Percentiles rank a stretch among this genome's conserved stretches.
Conservation (phyloP, 1,140 invertebrate genomes). For the Scaptomyza graminum region DNA sequence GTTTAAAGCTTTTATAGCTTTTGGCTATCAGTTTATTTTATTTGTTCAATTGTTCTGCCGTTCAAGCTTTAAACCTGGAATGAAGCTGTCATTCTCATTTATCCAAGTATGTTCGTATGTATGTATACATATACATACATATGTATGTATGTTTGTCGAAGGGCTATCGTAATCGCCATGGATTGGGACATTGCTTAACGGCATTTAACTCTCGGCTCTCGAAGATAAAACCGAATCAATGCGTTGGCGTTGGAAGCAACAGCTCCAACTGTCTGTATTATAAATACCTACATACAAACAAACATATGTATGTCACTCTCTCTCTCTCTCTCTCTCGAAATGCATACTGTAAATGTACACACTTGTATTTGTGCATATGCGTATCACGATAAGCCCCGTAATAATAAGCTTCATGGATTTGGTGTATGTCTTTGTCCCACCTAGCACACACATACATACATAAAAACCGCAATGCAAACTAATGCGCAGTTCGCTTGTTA, state of each 20-base stretch:
- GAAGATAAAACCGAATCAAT: slow-evolving; percentile 42
- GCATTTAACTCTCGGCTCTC: slow-evolving; percentile 18
- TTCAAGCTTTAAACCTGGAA: too few species aligned
- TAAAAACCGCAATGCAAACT: slow-evolving; percentile 33
- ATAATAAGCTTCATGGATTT: slow-evolving; percentile 20
- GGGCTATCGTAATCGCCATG: slow-evolving; percentile 24
- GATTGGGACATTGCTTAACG: slow-evolving; percentile 22
- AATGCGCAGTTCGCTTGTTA: slow-evolving; percentile 45
- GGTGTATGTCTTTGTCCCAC: slow-evolving; percentile 13
- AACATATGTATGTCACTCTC: not conserved
- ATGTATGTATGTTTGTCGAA: slow-evolving; percentile 14
- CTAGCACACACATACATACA: not conserved
- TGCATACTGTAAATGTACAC: slow-evolving; percentile 1
- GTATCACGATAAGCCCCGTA: slow-evolving; percentile 30
- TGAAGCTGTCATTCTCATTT: too few species aligned
- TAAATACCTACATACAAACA: slow-evolving; percentile 12
- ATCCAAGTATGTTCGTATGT: not conserved
- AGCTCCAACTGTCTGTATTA: not conserved
- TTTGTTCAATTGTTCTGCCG: too few species aligned
- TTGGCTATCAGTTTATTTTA: too few species aligned
- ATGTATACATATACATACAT: not conserved
- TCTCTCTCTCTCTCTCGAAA: not conserved
- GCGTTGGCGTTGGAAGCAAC: slow-evolving; percentile 24
- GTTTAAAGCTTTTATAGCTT: too few species aligned
- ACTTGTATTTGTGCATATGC: slow-evolving; percentile 3